Evolutionary conservation across 2,888 invertebrate genomes (phyloP), one percentile per base, ranked within the genome.

Genomic region (Amblyjoppa proteus): DNA sequence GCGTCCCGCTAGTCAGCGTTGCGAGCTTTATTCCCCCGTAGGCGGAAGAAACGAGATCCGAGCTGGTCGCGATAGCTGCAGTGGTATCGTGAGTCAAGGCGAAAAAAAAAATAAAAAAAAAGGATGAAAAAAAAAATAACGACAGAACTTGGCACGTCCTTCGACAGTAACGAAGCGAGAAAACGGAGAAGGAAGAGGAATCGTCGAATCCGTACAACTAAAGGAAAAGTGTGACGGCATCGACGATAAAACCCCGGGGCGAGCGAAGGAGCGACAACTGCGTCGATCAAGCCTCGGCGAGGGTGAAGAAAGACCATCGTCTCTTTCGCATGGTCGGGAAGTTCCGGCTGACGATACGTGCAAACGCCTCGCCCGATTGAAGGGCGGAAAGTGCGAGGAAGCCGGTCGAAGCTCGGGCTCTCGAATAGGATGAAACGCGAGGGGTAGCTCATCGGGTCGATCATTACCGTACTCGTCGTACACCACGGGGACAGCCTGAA

Each of bases 391-490:
- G 38, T 49, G 64, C 25, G 56, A 75, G 78, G 70, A 81, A 71
- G 56, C 16, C 16, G 56, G 58, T 25, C 68, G 64, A 71, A 71
- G 77, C 73, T 53, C 58, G 28, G 11, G 11, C 25, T 58, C 58
- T 77, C 68, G 78, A 81, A 75, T 64, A 64, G 81, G 75, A 68
- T 75, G 78, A 25, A 80, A 76, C 73, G 76, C 20, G 58, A 70
- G 31, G 73, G 51, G 69, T 71, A 71, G 56, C 82, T 61, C 79
- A 61, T 85, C 85, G 69, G 58, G 75, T 64, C 66, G 82, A 83
- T 85, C 79, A 85, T 85, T 83, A 83, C 79, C 75, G 58, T 58
- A 53, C 78, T 78, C 79, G 70, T 82, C 66, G 66, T 82, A 64
- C 51, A 73, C 20, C 25, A 28, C 73, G 53, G 49, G 53, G 61